phyloP scores from a whole-genome alignment of 2,113 vertebrate genomes.

The Callocephalon fimbriatum region DNA sequence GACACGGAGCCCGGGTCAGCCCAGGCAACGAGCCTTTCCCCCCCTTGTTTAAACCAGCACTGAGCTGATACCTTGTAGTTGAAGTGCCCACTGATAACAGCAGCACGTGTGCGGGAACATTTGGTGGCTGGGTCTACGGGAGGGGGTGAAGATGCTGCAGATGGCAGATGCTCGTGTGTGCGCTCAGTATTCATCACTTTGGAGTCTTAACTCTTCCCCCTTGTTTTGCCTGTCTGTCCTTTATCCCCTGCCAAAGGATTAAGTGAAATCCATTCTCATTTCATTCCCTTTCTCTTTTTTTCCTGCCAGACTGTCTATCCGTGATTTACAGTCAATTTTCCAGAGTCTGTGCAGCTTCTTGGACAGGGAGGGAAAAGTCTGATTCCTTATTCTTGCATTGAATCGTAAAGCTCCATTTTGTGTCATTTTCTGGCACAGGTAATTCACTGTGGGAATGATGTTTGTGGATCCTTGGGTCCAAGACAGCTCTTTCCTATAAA shows the following conservation, averaged over 20 bases:
- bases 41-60: not conserved
- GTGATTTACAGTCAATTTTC: not conserved
- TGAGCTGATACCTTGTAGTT: not conserved
- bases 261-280: not conserved
- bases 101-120: not conserved
- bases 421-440: not conserved
- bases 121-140: accelerated
- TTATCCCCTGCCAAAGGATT: not conserved
- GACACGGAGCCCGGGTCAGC: not conserved
- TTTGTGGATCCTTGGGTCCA: not conserved
- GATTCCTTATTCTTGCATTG: not conserved
- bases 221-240: not conserved
- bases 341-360: not conserved
- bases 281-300: not conserved
- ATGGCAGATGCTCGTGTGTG: not conserved
- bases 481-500: not conserved
- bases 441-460: not conserved
- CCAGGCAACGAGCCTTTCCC: not conserved
- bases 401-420: not conserved
- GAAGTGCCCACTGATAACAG: not conserved
- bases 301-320: not conserved
- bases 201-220: not conserved
- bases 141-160: not conserved
- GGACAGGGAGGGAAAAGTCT: not conserved
- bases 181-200: not conserved